Evolutionary conservation across 2,797 vertebrate genomes (phyloP), one percentile per base, ranked within the genome.

Genomic region (Esox masquinongy): DNA sequence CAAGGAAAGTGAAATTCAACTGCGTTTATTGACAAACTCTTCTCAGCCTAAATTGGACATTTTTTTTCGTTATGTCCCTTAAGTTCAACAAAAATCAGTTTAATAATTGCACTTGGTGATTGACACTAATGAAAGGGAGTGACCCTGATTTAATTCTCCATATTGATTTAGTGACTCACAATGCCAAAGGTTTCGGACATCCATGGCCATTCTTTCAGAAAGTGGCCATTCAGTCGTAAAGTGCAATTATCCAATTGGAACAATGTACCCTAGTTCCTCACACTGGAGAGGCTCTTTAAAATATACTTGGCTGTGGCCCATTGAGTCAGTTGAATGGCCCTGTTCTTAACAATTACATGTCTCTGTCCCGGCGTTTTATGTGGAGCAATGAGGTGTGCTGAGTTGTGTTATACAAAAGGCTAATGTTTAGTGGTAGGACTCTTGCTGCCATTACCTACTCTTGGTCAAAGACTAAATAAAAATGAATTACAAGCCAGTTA

Each of bases 241-340:
- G 63, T 53, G 69, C 74, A 82, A 82, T 82, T 80, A 79, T 75
- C 66, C 77, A 69, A 80, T 78, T 75, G 74, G 67, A 75, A 67
- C 68, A 68, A 74, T 70, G 66, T 75, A 67, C 82, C 66, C 66
- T 75, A 72, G 70, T 72, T 80, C 76, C 59, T 72, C 51, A 73
- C 76, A 43, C 70, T 72, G 66, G 66, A 77, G 78, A 74, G 67
- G 68, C 66, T 78, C 64, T 79, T 76, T 59, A 68, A 76, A 72
- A 79, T 68, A 78, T 49, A 72, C 56, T 61, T 75, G 50, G 66
- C 61, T 15, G 4, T 73, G 74, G 76, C 36, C 61, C 53, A 77
- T 74, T 76, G 76, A 67, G 39, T 78, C 59, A 75, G 59, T 34
- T 74, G 72, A 70, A 80, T 53, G 51, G 70, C 68, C 50, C 53